phyloP scores from a whole-genome alignment of 2,888 invertebrate species.

The Scelioninae gen. 1 region DNA sequence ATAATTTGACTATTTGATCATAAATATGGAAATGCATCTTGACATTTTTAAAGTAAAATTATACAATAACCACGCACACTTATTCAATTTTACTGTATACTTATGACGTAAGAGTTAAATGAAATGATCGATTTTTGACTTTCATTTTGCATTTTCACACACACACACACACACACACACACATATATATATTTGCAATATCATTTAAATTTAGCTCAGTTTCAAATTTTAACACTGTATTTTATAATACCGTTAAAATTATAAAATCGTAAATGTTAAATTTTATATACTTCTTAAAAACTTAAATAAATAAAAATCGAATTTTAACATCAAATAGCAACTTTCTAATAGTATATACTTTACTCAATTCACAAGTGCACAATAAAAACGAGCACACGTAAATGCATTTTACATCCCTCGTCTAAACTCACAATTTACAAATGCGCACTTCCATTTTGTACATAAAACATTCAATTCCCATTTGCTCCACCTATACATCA shows the following conservation, averaged over 20 bases:
- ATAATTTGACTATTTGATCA: slow-evolving; percentile 19
- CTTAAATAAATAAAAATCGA: not conserved
- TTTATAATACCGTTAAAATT: too few species aligned
- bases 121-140: slow-evolving; percentile 14
- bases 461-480: slow-evolving; percentile 19
- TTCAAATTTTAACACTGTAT: too few species aligned
- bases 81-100: slow-evolving; percentile 5
- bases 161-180: too few species aligned
- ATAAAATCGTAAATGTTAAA: too few species aligned
- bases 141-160: too few species aligned
- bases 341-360: slow-evolving; percentile 14
- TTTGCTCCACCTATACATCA: not conserved
- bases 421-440: slow-evolving; percentile 30
- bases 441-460: slow-evolving; percentile 11
- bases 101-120: slow-evolving; percentile 10
- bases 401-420: slow-evolving; percentile 19
- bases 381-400: slow-evolving; percentile 15
- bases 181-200: too few species aligned
- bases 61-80: slow-evolving; percentile 32
- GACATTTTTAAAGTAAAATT: slow-evolving; percentile 33
- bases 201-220: too few species aligned
- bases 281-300: too few species aligned
- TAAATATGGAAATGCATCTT: slow-evolving; percentile 38
- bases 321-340: slow-evolving; percentile 4
- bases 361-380: slow-evolving; percentile 7